Evolutionary conservation across 2,797 vertebrate genomes (phyloP).

Genomic region (Ctenosaura bakeri): DNA sequence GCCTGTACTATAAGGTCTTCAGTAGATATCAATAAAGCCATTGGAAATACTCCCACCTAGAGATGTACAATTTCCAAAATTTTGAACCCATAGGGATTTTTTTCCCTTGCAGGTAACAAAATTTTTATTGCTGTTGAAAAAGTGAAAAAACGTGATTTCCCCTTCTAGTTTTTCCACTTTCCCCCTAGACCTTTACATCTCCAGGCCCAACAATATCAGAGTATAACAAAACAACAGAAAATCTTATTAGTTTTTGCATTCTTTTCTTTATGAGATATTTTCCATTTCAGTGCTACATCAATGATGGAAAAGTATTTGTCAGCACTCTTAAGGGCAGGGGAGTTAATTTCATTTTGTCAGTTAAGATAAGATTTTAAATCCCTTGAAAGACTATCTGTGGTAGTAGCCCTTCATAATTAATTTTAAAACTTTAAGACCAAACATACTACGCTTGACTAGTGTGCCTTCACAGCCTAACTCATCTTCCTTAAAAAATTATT

Average conservation of each 20-base stretch:
- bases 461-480: background rate
- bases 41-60: background rate
- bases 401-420: background rate
- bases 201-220: too few species aligned
- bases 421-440: too few species aligned
- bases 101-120: too few species aligned
- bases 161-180: too few species aligned
- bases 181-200: too few species aligned
- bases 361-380: background rate
- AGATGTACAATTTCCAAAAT: too few species aligned
- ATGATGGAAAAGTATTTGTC: background rate
- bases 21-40: background rate
- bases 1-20: background rate
- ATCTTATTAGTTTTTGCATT: too few species aligned
- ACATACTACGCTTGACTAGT: background rate
- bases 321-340: background rate
- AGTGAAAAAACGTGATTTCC: too few species aligned
- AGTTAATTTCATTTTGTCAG: background rate
- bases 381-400: background rate
- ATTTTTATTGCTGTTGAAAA: too few species aligned
- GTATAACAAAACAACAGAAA: too few species aligned
- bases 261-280: background rate
- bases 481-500: background rate
- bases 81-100: too few species aligned
- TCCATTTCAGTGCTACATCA: background rate